Base-by-base conservation (phyloP, 1,140 invertebrate species). In the Drosophila orosa region DNA sequence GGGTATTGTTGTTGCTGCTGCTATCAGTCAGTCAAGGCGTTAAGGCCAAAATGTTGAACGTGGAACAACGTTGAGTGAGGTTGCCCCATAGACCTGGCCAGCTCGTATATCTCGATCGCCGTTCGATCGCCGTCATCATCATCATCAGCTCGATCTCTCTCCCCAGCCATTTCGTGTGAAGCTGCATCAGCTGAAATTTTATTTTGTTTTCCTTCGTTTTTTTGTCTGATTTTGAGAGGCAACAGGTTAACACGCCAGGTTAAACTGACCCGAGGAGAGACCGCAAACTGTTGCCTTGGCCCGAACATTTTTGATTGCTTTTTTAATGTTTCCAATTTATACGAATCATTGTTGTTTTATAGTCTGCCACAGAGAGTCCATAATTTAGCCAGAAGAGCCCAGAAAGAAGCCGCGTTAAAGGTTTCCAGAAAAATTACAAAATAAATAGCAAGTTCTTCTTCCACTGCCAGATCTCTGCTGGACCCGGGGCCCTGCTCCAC, bases 261-360 rank as follows among this genome's bases (percentile, higher is more conserved):
- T 86, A 87, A 86, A 76, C 82, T 87, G 82, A 86, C 82, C 82
- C 75, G 71, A 54, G 75, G 66, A 76, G 74, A 77, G 74, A 77
- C 74, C 74, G 74, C 74, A 77, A 72, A 71, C 68, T 62, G 56
- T 56, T 84, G 81, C 72, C 81, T 85, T 84, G 80, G 80, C 72
- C 76, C 76, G 76, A 87, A 87, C 83, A 89, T 84, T 87, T 87
- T 87, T 87, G 83, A 87, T 87, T 87, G 83, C 83, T 87, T 89
- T 87, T 87, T 87, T 87, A 87, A 87, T 87, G 83, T 89, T 87
- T 87, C 83, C 83, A 89, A 87, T 87, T 89, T 87, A 87, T 87
- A 89, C 83, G 83, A 87, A 87, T 87, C 83, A 87, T 87, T 87
- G 84, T 89, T 87, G 80, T 89, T 84, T 89, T 78, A 78, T 82